phyloP scores from a whole-genome alignment of 2,888 invertebrate genomes.

The Tetranychus truncatus region DNA sequence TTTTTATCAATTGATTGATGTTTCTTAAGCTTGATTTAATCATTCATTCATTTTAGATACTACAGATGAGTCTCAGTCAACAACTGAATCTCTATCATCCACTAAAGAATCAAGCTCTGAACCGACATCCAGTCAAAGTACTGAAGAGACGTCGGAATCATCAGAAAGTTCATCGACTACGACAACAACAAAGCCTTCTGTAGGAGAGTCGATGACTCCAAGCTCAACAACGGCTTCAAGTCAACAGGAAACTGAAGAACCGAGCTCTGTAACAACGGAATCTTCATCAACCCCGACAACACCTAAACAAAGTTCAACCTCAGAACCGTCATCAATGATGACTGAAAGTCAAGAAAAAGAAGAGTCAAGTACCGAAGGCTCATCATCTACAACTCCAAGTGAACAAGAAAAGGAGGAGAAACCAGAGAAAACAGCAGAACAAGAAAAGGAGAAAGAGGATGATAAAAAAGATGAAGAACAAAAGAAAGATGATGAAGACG shows the following conservation, averaged over 20 bases:
- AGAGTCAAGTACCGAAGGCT: neutral
- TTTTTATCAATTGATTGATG: neutral
- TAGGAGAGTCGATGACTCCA: neutral
- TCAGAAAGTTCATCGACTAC: neutral
- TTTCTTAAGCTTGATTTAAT: neutral
- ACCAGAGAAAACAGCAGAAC: neutral
- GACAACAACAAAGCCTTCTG: neutral
- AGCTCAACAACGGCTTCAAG: neutral
- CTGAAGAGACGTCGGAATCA: neutral
- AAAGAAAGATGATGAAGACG: neutral
- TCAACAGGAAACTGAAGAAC: neutral
- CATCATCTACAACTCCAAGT: neutral
- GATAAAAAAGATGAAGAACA: slow-evolving; percentile 2
- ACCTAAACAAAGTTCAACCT: neutral
- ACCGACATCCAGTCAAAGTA: neutral
- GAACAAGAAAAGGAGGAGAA: neutral
- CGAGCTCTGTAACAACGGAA: neutral
- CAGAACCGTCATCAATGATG: neutral
- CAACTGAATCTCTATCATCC: neutral
- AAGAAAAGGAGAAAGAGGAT: neutral
- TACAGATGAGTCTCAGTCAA: neutral
- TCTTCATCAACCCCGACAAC: neutral
- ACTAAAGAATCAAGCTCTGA: neutral
- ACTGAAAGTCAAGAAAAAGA: neutral
- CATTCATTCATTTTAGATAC: neutral